Evolutionary conservation across 2,888 invertebrate species (phyloP), one percentile per base, ranked within the genome.

Genomic region (Hemaris fuciformis): DNA sequence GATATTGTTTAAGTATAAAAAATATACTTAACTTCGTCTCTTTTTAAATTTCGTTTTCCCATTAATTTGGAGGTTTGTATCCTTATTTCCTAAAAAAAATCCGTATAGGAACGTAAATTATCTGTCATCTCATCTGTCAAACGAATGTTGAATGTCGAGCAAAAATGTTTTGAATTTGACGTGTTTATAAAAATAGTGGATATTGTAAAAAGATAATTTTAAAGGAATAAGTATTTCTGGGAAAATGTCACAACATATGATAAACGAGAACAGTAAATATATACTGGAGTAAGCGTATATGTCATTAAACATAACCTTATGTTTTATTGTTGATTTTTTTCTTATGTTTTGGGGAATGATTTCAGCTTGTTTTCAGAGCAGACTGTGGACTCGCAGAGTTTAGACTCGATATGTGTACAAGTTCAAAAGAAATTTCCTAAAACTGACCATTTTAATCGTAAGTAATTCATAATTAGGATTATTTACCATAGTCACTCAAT

Each of bases 351-450:
- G 25, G 15, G 27, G 10, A 18, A 31, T 20, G 20, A 13, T 90
- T 91, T 62, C 84, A 96, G 96, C 79, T 93, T 96, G 75, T 93
- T 96, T 74, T 95, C 95, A 66, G 95, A 95, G 79, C 95, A 95
- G 82, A 95, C 95, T 64, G 94, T 96, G 31, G 96, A 96, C 80
- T 94, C 94, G 62, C 95, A 96, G 80, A 94, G 95, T 27, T 92
- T 98, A 79, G 98, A 98, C 76, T 93, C 94, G 48, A 93, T 98
- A 74, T 95, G 96, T 59, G 93, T 94, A 71, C 96, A 96, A 78
- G 93, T 97, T 45, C 96, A 96, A 79, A 96, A 96, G 80, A 94
- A 94, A 71, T 97, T 98, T 83, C 94, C 95, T 22, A 95, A 95
- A 81, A 94, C 95, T 60, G 97, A 97, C 75, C 95, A 95, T 81